Evolutionary conservation across 2,113 vertebrate genomes (phyloP).

Genomic region (Alligator mississippiensis): DNA sequence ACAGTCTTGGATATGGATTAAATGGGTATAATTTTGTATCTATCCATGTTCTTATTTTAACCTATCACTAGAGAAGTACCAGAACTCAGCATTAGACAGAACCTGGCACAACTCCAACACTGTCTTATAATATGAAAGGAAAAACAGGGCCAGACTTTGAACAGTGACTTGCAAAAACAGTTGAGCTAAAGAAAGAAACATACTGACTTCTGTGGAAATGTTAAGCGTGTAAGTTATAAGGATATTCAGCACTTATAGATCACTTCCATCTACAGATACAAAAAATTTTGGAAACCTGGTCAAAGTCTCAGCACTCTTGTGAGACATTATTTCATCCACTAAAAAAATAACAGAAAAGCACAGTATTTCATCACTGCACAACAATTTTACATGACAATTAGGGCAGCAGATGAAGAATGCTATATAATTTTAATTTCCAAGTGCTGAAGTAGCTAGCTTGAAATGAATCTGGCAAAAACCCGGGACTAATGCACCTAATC

Average conservation of each 20-base stretch:
- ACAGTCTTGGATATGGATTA: not conserved
- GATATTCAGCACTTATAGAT: not conserved
- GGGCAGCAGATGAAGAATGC: not conserved
- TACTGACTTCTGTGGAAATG: fast-evolving
- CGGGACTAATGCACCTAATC: slow-evolving; percentile 22
- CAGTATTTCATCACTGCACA: slow-evolving; percentile 52
- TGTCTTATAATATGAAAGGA: not conserved
- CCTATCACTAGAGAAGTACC: not conserved
- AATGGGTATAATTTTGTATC: fast-evolving
- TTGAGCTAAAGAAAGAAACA: not conserved
- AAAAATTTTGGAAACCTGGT: slow-evolving; percentile 1
- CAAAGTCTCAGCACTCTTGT: not conserved
- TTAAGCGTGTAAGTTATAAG: not conserved
- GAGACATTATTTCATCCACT: slow-evolving; percentile 23
- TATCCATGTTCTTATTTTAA: not conserved
- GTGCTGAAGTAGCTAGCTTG: not conserved
- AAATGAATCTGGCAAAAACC: not conserved
- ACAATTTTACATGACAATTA: not conserved
- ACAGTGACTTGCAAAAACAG: slow-evolving; percentile 3
- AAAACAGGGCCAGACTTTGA: not conserved
- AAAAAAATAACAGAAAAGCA: slow-evolving; percentile 50
- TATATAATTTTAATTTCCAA: not conserved
- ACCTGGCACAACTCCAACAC: not conserved
- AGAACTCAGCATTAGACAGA: not conserved
- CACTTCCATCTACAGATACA: not conserved